These are phyloP conservation scores for Hozukius guyotensis DNA, from an alignment of 2,797 vertebrate genomes.

Conservation along the genomic window DNA sequence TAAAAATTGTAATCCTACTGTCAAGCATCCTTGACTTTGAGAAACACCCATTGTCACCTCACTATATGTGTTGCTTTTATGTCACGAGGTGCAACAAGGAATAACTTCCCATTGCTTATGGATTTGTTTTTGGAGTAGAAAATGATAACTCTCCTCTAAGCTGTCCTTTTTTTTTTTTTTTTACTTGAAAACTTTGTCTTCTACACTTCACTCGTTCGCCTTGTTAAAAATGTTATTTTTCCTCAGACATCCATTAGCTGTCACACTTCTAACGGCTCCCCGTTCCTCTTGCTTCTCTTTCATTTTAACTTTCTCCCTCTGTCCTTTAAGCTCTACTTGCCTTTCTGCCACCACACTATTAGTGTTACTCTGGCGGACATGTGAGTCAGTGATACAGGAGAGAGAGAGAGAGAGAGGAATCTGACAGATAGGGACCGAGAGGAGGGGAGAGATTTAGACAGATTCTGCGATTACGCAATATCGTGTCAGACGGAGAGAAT, in stretches of 20 bases:
- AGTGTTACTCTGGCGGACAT: background rate
- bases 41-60: background rate
- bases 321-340: conserved; percentile 7
- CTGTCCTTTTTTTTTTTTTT: background rate
- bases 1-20: too few relatives aligned
- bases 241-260: conserved; percentile 9
- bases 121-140: background rate
- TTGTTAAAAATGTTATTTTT: conserved; percentile 12
- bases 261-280: conserved; percentile 1
- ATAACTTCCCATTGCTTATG: background rate
- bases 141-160: background rate
- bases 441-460: conserved; percentile 14
- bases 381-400: conserved; percentile 41
- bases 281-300: background rate
- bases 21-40: too few relatives aligned
- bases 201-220: background rate
- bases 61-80: background rate
- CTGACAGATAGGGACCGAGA: conserved; percentile 12
- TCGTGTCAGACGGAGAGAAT: conserved; percentile 25
- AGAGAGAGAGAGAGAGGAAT: background rate
- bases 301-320: background rate
- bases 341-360: conserved; percentile 4
- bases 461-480: conserved; percentile 55
- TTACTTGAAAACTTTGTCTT: background rate
- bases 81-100: background rate